A percentile compares a stretch with the other conserved stretches of the same genome.
phyloP scores from a whole-genome alignment of 2,797 vertebrate species.

The Chrysolophus pictus region DNA sequence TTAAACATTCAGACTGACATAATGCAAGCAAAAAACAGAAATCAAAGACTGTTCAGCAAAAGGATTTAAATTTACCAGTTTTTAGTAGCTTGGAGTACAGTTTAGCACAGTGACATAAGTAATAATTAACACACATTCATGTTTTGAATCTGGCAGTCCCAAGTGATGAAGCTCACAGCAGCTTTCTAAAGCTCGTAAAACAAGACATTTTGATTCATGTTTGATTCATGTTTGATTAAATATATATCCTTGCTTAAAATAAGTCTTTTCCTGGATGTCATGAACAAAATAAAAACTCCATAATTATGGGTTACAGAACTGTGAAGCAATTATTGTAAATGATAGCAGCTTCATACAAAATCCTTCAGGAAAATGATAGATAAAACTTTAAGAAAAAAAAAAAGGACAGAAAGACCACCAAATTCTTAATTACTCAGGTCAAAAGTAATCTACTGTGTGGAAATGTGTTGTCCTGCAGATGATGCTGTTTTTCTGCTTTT shows the following conservation, averaged over 20 bases:
- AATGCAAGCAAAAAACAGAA: not conserved
- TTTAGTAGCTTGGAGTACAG: not conserved
- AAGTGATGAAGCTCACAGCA: not conserved
- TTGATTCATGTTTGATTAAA: not conserved
- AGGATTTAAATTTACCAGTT: not conserved
- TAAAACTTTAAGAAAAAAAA: not conserved
- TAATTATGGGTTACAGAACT: not conserved
- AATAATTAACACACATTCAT: not conserved
- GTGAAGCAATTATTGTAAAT: not conserved
- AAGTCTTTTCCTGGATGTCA: not conserved
- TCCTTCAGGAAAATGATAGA: not conserved
- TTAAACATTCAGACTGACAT: not conserved
- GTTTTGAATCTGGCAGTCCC: not conserved
- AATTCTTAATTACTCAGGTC: not conserved
- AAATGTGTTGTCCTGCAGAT: not conserved
- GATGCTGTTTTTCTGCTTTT: not conserved
- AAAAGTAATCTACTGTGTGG: not conserved
- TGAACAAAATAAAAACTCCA: not conserved
- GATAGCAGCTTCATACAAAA: not conserved
- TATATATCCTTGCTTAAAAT: not conserved
- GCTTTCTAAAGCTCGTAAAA: not conserved
- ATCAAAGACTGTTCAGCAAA: not conserved
- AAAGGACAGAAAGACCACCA: not conserved
- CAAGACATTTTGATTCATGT: not conserved
- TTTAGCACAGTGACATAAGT: not conserved